These are phyloP conservation scores for Thumatha senex DNA, from an alignment of 2,888 invertebrate genomes.

Conservation along the genomic window DNA sequence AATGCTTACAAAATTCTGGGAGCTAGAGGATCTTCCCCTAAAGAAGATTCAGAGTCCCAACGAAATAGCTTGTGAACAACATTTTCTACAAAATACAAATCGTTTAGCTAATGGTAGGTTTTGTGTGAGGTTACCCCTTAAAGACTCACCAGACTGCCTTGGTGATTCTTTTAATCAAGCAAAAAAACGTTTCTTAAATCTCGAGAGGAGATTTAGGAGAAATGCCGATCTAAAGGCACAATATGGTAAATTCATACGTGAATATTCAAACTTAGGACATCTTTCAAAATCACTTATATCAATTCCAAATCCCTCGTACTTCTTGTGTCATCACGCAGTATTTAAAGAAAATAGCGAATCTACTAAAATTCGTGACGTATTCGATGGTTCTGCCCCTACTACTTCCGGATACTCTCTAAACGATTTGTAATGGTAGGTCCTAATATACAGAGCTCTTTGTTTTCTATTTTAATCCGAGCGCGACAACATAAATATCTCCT, in stretches of 20 bases:
- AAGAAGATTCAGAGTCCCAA: neutral
- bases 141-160: slow-evolving; percentile 5
- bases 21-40: slow-evolving; percentile 5
- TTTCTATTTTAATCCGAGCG: slow-evolving; percentile 14
- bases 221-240: slow-evolving; percentile 3
- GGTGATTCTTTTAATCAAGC: slow-evolving; percentile 27
- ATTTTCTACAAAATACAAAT: slow-evolving; percentile 6
- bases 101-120: slow-evolving; percentile 9
- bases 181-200: slow-evolving; percentile 8
- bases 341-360: slow-evolving; percentile 15
- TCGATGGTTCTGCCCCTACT: slow-evolving; percentile 19
- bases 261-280: slow-evolving; percentile 4
- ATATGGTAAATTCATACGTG: slow-evolving; percentile 8
- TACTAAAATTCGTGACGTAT: slow-evolving; percentile 24
- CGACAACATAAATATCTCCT: slow-evolving; percentile 15
- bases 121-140: slow-evolving; percentile 17
- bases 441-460: slow-evolving; percentile 16
- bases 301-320: slow-evolving; percentile 10
- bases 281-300: neutral
- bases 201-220: slow-evolving; percentile 5
- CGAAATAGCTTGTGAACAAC: slow-evolving; percentile 7
- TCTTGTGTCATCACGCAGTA: slow-evolving; percentile 20
- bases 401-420: slow-evolving; percentile 18
- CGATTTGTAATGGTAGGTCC: slow-evolving; percentile 19
- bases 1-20: slow-evolving; percentile 10